These are phyloP conservation scores for Patella vulgata DNA, from an alignment of 1,140 invertebrate species.

Conservation along the genomic window DNA sequence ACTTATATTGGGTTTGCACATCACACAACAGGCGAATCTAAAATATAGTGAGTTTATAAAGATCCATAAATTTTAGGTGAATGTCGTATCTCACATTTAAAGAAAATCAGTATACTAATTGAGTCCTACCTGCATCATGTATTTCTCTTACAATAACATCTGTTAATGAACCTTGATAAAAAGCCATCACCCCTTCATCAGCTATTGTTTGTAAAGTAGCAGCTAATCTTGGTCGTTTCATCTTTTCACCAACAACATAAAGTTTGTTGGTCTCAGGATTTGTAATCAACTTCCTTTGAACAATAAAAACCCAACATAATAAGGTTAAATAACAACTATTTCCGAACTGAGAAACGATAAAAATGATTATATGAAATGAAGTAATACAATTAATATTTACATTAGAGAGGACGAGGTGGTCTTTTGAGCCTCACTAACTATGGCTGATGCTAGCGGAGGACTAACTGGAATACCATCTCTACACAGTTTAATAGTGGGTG, in stretches of 20 bases:
- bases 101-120: too few species aligned
- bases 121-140: conserved; percentile 26
- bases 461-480: conserved; percentile 52
- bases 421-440: neutral
- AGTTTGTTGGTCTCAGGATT: conserved; percentile 28
- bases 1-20: too few species aligned
- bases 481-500: conserved; percentile 72
- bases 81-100: too few species aligned
- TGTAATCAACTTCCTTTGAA: conserved; percentile 25
- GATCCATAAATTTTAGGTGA: too few species aligned
- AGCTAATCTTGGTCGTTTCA: conserved; percentile 33
- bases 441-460: conserved; percentile 7
- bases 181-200: conserved; percentile 53
- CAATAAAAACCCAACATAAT: too few species aligned
- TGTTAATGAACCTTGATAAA: conserved; percentile 69
- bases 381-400: too few species aligned
- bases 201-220: conserved; percentile 41
- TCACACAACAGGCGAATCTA: too few species aligned
- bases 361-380: too few species aligned
- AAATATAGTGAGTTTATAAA: too few species aligned
- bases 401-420: too few species aligned
- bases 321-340: too few species aligned
- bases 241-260: conserved; percentile 28
- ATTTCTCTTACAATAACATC: conserved; percentile 58
- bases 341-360: too few species aligned